phyloP scores from a whole-genome alignment of 2,888 invertebrate species.

The Uloborus plumipes region DNA sequence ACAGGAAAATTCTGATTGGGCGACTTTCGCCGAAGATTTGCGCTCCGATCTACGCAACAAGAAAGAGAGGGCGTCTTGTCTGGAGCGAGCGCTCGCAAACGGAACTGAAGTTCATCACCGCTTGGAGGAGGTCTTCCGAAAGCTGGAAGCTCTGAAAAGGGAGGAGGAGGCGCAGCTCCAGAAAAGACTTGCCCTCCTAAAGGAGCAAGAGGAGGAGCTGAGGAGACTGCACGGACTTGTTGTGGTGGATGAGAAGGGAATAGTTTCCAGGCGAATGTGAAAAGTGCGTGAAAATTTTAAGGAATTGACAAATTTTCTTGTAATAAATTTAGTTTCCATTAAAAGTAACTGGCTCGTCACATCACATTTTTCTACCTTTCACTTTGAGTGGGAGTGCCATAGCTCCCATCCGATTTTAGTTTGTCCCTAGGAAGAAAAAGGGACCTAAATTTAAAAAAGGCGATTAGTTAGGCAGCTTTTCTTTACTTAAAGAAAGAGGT shows the following conservation, averaged over 20 bases:
- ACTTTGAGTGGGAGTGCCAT: too few species aligned
- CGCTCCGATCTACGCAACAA: conserved; percentile 14
- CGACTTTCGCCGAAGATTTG: conserved; percentile 23
- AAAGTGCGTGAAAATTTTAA: too few species aligned
- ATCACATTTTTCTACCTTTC: neutral
- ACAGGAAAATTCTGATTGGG: conserved; percentile 47
- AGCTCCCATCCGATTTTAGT: too few species aligned
- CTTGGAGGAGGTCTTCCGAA: neutral
- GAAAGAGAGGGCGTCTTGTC: neutral
- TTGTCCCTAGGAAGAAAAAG: too few species aligned
- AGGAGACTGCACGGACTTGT: conserved; percentile 31
- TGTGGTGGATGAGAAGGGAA: conserved; percentile 29
- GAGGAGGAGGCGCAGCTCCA: conserved; percentile 17
- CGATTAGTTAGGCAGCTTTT: too few species aligned
- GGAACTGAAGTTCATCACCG: conserved; percentile 10
- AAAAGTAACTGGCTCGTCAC: neutral
- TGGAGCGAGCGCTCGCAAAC: conserved; percentile 19
- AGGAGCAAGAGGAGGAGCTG: conserved; percentile 18
- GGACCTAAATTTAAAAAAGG: too few species aligned
- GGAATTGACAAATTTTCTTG: too few species aligned
- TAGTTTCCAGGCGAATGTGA: conserved; percentile 16
- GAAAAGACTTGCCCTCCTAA: neutral
- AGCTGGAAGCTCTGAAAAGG: neutral
- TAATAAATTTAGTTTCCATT: too few species aligned
- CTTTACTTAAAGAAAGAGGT: too few species aligned